Evolutionary conservation across 2,888 invertebrate genomes (phyloP).

Genomic region (Cryptus armator): DNA sequence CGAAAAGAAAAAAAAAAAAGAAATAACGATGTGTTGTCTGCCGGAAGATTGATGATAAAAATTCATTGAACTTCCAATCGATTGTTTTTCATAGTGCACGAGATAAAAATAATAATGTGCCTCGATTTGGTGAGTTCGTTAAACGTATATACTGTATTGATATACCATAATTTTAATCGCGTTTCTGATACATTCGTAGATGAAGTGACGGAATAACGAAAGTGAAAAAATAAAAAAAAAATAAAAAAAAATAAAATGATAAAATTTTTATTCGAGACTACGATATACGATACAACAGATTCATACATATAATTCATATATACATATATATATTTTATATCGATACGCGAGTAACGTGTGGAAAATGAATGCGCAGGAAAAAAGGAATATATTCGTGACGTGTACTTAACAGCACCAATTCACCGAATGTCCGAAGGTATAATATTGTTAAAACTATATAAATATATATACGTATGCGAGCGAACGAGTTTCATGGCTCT

Average conservation of each 20-base stretch:
- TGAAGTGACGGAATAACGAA: background rate
- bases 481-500: conserved; percentile 5
- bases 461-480: background rate
- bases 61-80: conserved; percentile 30
- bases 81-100: background rate
- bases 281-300: conserved; percentile 6
- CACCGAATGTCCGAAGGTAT: conserved; percentile 12
- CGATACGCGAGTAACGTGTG: conserved; percentile 2
- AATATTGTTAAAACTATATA: conserved; percentile 22
- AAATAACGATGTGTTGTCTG: conserved; percentile 6
- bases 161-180: conserved; percentile 8
- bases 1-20: background rate
- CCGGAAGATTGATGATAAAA: conserved; percentile 9
- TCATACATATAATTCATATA: conserved; percentile 10
- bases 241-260: background rate
- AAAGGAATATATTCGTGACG: conserved; percentile 31
- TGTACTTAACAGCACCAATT: conserved; percentile 42
- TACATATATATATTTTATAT: conserved; percentile 38
- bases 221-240: conserved; percentile 10
- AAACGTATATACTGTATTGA: background rate
- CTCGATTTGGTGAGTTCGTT: conserved; percentile 38
- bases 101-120: conserved; percentile 34
- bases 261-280: conserved; percentile 14
- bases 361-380: conserved; percentile 9
- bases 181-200: conserved; percentile 22